Evolutionary conservation across 1,140 invertebrate species (phyloP).

Genomic region (Drosophila bipectinata): DNA sequence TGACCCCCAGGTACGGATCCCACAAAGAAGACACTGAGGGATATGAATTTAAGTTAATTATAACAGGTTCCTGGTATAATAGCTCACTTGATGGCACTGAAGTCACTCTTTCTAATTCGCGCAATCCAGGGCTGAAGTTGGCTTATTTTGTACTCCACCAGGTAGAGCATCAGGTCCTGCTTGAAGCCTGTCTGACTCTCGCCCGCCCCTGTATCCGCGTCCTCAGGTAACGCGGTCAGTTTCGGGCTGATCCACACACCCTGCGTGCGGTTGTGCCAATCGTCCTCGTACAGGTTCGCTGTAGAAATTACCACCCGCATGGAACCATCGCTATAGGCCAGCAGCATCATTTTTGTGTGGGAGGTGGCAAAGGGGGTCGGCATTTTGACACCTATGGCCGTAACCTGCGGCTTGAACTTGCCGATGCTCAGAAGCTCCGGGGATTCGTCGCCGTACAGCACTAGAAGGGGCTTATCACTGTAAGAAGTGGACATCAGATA

Average conservation of each 20-base stretch:
- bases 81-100: conserved; percentile 90
- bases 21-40: conserved; percentile 91
- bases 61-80: conserved; percentile 7
- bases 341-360: conserved; percentile 97
- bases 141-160: conserved; percentile 89
- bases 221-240: conserved; percentile 87
- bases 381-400: conserved; percentile 89
- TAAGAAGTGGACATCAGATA: background rate
- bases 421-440: conserved; percentile 85
- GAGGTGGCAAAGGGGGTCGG: conserved; percentile 93
- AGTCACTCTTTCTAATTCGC: conserved; percentile 90
- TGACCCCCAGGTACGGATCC: conserved; percentile 93
- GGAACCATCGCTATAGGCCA: conserved; percentile 92
- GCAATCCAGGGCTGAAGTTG: conserved; percentile 90
- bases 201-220: conserved; percentile 86
- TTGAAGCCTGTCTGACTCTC: conserved; percentile 95
- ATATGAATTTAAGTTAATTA: background rate
- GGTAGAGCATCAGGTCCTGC: conserved; percentile 92
- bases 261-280: conserved; percentile 98
- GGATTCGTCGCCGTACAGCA: conserved; percentile 92
- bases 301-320: conserved; percentile 95
- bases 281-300: conserved; percentile 94
- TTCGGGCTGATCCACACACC: conserved; percentile 95
- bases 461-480: conserved; percentile 89
- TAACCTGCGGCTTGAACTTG: conserved; percentile 87